Evolutionary conservation across 2,113 vertebrate species (phyloP).

Genomic region (Nothobranchius kuhntae): DNA sequence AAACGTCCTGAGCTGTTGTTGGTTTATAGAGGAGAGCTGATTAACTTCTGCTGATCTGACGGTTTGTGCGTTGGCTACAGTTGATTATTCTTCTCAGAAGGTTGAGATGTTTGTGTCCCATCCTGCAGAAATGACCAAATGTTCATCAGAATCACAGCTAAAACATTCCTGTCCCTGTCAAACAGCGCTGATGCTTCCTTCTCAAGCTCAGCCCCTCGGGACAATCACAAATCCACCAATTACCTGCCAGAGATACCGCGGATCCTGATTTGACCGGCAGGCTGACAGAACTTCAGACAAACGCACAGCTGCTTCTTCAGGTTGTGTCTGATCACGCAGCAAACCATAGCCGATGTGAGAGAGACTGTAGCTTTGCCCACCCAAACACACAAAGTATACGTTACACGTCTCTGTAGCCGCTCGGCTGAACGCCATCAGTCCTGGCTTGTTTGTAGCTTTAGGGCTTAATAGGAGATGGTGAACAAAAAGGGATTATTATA

Average conservation of each 20-base stretch:
- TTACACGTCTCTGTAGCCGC: slow-evolving; percentile 8
- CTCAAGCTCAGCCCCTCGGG: slow-evolving; percentile 38
- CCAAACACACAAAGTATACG: slow-evolving; percentile 38
- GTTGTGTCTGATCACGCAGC: slow-evolving; percentile 37
- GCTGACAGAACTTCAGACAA: slow-evolving; percentile 38
- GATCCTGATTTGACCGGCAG: slow-evolving; percentile 37
- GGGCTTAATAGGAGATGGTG: slow-evolving; percentile 60
- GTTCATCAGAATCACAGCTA: neutral
- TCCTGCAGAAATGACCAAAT: slow-evolving; percentile 1
- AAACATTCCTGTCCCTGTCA: slow-evolving; percentile 24
- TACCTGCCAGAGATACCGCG: slow-evolving; percentile 60
- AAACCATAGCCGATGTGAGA: slow-evolving; percentile 26
- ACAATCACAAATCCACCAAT: slow-evolving; percentile 34
- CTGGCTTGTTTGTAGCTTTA: slow-evolving; percentile 68
- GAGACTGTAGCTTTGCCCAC: slow-evolving; percentile 50
- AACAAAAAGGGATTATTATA: slow-evolving; percentile 64
- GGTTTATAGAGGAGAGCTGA: too few species aligned
- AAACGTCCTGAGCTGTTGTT: too few species aligned
- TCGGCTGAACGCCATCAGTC: slow-evolving; percentile 42
- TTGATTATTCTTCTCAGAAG: neutral
- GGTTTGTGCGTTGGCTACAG: too few species aligned
- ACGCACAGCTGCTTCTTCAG: slow-evolving; percentile 9
- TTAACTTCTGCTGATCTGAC: too few species aligned
- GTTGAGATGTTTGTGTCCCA: slow-evolving; percentile 20
- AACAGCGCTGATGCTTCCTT: slow-evolving; percentile 43